These are phyloP conservation scores for Zele albiditarsus DNA, from an alignment of 2,888 invertebrate species.

Conservation along the genomic window DNA sequence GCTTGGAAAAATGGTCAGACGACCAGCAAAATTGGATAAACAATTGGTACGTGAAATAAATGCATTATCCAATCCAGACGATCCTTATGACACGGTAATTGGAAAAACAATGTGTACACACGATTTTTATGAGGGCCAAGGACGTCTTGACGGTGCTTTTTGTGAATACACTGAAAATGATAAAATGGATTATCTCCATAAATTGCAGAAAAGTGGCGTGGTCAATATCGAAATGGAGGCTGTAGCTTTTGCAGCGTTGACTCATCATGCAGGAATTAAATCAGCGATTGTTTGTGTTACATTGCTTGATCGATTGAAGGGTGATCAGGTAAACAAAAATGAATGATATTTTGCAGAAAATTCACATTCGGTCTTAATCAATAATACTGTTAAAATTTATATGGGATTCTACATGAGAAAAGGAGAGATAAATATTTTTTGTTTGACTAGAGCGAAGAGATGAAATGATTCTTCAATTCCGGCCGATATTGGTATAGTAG, in stretches of 20 bases:
- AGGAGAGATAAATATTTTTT: too few species aligned
- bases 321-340: conserved; percentile 85
- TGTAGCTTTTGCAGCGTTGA: conserved; percentile 92
- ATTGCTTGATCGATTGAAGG: conserved; percentile 91
- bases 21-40: conserved; percentile 89
- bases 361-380: not conserved
- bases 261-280: conserved; percentile 93
- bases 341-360: not conserved
- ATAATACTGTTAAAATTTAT: not conserved
- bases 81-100: conserved; percentile 89
- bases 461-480: too few species aligned
- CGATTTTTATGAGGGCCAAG: conserved; percentile 99
- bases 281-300: conserved; percentile 97
- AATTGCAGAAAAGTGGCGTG: conserved; percentile 85
- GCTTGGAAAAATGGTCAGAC: conserved; percentile 85
- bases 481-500: too few species aligned
- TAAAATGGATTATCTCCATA: conserved; percentile 89
- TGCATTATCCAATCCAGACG: conserved; percentile 79
- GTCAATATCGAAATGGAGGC: conserved; percentile 99
- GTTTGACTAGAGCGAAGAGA: too few species aligned
- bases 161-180: conserved; percentile 94
- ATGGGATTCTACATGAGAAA: too few species aligned
- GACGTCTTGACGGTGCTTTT: conserved; percentile 95
- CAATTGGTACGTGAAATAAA: conserved; percentile 87
- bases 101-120: conserved; percentile 98